Conservation (phyloP, 2,888 invertebrate species). For the Ernsta delagoae region DNA sequence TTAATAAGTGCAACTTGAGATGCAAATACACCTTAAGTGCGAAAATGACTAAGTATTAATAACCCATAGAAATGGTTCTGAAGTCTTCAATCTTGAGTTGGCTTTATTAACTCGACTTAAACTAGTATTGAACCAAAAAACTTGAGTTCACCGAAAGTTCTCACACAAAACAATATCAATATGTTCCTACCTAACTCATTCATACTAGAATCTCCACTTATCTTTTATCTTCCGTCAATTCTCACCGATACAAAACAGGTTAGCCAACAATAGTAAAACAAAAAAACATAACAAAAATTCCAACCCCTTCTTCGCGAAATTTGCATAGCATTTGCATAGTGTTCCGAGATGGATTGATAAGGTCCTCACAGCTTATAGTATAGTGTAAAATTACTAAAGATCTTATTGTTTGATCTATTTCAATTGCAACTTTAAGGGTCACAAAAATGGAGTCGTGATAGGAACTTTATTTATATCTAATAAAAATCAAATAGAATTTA, state of each 20-base stretch:
- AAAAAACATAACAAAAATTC: slow-evolving; percentile 48
- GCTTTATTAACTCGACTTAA: too few relatives aligned
- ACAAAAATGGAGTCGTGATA: neutral
- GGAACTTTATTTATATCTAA: too few relatives aligned
- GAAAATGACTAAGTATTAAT: too few relatives aligned
- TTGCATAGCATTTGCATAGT: slow-evolving; percentile 53
- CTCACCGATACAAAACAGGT: slow-evolving; percentile 42
- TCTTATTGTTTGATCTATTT: slow-evolving; percentile 23
- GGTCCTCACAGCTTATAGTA: neutral
- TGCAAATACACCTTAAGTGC: too few relatives aligned
- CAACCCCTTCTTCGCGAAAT: slow-evolving; percentile 56
- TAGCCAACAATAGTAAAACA: slow-evolving; percentile 49
- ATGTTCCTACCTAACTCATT: neutral
- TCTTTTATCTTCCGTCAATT: neutral
- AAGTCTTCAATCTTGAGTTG: too few relatives aligned
- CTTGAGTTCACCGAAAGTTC: neutral
- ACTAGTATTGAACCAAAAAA: too few relatives aligned
- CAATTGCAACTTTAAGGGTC: slow-evolving; percentile 6
- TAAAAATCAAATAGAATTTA: too few relatives aligned
- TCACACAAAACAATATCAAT: slow-evolving; percentile 17
- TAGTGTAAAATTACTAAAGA: slow-evolving; percentile 25
- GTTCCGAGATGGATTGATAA: slow-evolving; percentile 21
- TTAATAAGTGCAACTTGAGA: too few relatives aligned
- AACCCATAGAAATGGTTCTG: too few relatives aligned
- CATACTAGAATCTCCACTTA: neutral